phyloP scores from a whole-genome alignment of 2,888 invertebrate species.

The Drosophila neutralis region DNA sequence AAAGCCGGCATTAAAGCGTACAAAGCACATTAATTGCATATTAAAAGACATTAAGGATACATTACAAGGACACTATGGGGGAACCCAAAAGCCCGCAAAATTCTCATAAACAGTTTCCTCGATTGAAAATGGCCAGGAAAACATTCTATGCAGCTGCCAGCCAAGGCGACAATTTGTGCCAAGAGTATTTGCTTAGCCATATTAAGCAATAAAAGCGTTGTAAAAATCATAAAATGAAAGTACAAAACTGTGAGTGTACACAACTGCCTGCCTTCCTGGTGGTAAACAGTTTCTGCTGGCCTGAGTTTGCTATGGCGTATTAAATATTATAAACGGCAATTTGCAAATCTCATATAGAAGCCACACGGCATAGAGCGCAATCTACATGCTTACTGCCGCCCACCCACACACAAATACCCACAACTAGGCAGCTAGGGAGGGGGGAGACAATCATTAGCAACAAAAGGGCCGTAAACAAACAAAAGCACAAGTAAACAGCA shows the following conservation, averaged over 20 bases:
- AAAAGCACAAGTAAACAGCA: conserved; percentile 47
- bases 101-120: conserved; percentile 58
- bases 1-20: conserved; percentile 43
- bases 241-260: conserved; percentile 43
- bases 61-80: conserved; percentile 58
- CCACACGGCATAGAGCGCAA: conserved; percentile 59
- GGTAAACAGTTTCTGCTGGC: conserved; percentile 1
- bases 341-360: conserved; percentile 74
- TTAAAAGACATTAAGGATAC: conserved; percentile 68
- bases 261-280: conserved; percentile 4
- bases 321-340: conserved; percentile 78
- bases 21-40: conserved; percentile 68
- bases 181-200: conserved; percentile 62
- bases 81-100: conserved; percentile 21
- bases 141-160: conserved; percentile 43
- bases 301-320: conserved; percentile 39
- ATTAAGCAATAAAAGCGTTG: conserved; percentile 76
- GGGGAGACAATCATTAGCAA: conserved; percentile 70
- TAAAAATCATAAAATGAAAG: conserved; percentile 72
- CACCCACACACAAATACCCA: conserved; percentile 15
- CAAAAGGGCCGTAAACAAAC: conserved; percentile 67
- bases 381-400: conserved; percentile 35
- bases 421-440: neutral
- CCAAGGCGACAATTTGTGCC: conserved; percentile 59
- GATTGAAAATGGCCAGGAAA: conserved; percentile 33